Evolutionary conservation across 2,888 invertebrate genomes (phyloP).

Genomic region (Actias luna): DNA sequence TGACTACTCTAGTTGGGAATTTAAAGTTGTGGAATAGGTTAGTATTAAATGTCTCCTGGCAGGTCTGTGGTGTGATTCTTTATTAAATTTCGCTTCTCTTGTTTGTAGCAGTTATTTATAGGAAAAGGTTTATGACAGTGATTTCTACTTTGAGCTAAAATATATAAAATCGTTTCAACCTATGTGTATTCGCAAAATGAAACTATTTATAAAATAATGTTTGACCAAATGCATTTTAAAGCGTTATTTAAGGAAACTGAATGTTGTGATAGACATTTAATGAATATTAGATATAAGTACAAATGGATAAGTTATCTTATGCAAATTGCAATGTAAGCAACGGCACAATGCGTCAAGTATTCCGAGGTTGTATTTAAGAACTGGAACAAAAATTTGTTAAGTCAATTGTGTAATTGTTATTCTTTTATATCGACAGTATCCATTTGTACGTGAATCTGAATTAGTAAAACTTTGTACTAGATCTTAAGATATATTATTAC

Average conservation of each 20-base stretch:
- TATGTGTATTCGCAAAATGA: not conserved
- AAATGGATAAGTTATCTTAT: not conserved
- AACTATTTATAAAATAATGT: slow-evolving; percentile 4
- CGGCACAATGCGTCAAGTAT: too few species aligned
- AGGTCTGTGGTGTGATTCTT: not conserved
- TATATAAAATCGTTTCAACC: not conserved
- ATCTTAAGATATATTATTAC: slow-evolving; percentile 42
- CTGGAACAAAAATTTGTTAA: not conserved
- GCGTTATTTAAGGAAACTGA: slow-evolving; percentile 61
- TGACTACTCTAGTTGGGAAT: too few species aligned
- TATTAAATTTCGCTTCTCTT: not conserved
- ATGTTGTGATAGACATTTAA: slow-evolving; percentile 77
- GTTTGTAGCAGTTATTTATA: not conserved
- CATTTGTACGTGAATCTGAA: slow-evolving; percentile 10
- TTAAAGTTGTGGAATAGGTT: too few species aligned
- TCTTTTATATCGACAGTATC: not conserved
- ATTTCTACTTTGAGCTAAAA: not conserved
- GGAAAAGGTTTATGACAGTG: not conserved
- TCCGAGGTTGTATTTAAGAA: not conserved
- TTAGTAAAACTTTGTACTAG: slow-evolving; percentile 61
- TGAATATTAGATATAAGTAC: slow-evolving; percentile 25
- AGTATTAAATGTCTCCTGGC: too few species aligned
- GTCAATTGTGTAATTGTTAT: not conserved
- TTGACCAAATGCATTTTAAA: slow-evolving; percentile 17
- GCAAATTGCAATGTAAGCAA: not conserved